Evolutionary conservation across 1,140 invertebrate species (phyloP), one percentile per base, ranked within the genome.

Genomic region (Lucilia sericata): DNA sequence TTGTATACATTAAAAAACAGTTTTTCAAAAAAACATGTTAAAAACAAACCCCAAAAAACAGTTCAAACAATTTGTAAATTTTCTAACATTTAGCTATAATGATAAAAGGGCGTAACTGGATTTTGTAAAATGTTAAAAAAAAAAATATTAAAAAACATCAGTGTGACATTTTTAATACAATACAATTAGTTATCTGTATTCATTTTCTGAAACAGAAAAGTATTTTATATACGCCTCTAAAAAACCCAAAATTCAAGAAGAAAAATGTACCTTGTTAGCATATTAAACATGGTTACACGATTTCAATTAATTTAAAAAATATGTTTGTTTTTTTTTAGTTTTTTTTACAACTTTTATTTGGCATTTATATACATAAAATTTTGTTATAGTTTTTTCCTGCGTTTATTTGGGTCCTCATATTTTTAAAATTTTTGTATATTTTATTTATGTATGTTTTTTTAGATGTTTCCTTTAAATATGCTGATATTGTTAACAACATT

Each of bases 371-470:
- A 2, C 42, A 3, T 60, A 60, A 7, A 60, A 60, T 60, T 60
- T 60, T 2, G 25, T 30, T 14, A 60, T 60, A n/a, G 55, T 60
- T n/a, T 60, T 17, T 60, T 60, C 5, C 2, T 14, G 14, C 2
- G 17, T n/a, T 60, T 60, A 60, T n/a, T 60, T 60, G 55, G 55
- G 55, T 60, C 55, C n/a, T n/a, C 55, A 60, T 60, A n/a, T 60
- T n/a, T 60, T 60, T 17, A 60, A 60, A 60, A 60, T 60, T 8
- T 42, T 42, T 42, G 42, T 8, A 42, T 7, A 8, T 10, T 8
- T 42, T 8, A 10, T 42, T 42, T 42, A 8, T 42, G 10, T 36
- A 4, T 36, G 5, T 42, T 42, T 42, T 42, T 42, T 42, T 42
- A 60, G n/a, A 30, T 60, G 3, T 60, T 60, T 60, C 14, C 14